These are phyloP conservation scores for Austrofundulus limnaeus DNA, from an alignment of 2,113 vertebrate species.

Conservation along the genomic window DNA sequence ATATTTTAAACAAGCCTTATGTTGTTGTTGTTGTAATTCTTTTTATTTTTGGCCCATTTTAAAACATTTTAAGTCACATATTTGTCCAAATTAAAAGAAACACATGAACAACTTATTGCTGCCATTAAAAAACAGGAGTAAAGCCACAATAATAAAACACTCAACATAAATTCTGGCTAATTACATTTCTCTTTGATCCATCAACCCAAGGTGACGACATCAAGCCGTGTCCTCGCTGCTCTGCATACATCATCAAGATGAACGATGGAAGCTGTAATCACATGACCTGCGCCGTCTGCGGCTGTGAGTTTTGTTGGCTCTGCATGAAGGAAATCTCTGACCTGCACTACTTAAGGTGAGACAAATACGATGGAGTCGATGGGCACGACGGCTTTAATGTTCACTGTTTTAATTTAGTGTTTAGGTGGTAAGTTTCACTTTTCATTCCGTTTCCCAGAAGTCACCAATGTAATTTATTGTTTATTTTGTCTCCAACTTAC, in stretches of 20 bases:
- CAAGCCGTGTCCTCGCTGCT: conserved; percentile 97
- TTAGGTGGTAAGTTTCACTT: background rate
- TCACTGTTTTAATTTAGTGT: background rate
- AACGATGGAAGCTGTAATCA: conserved; percentile 99
- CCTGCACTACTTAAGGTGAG: conserved; percentile 97
- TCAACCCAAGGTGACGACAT: conserved; percentile 89
- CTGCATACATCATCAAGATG: conserved; percentile 99
- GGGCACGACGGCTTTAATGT: background rate
- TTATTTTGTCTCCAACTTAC: no score
- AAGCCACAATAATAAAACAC: no score
- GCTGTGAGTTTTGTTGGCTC: conserved; percentile 99
- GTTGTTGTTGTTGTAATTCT: background rate
- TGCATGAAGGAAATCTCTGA: conserved; percentile 99
- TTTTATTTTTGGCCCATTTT: no score
- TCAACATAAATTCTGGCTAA: no score
- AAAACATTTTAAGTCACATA: no score
- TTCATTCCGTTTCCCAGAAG: background rate
- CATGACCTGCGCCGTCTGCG: conserved; percentile 98
- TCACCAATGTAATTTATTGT: no score
- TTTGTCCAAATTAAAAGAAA: no score
- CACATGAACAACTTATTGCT: no score
- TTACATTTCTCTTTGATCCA: conserved; percentile 4
- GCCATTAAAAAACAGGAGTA: no score
- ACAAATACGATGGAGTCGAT: background rate
- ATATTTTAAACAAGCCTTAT: background rate